Base-by-base conservation (phyloP, 2,797 vertebrate genomes). In the Tokudaia muenninki region DNA sequence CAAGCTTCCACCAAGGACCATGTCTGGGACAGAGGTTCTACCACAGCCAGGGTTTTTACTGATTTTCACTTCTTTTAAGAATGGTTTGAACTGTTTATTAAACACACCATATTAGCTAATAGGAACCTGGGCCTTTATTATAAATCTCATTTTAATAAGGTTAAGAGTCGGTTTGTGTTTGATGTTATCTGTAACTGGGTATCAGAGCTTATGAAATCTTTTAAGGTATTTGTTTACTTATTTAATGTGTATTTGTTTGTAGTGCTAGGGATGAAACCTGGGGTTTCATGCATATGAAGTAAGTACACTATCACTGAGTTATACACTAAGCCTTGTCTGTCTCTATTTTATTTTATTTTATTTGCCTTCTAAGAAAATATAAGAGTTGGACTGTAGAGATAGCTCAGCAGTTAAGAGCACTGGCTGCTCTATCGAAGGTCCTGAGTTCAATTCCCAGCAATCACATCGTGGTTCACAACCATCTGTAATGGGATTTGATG, bases 31-130 rank as follows among this genome's bases (percentile, higher is more conserved):
- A 4, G 11, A 75, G 22, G 4, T 26, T 11, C 22, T 77, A 77
- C 41, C 74, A 77, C 74, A 77, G 41, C 22, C 74, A 44, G 41
- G 5, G 41, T 77, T 12, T 77, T 12, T 12, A 44, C 41, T 93
- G 44, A 87, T 59, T 74, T 92, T 88, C 44, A 87, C 41, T 92
- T 5, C 7, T 52, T 92, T 94, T 80, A 84, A 92, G 72, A 14
- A 52, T 94, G 63, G 0, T 21, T 94, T 84, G 63, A 88, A 55
- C 44, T 77, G 12, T 91, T 90, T 94, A 34, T 81, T 77, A 77
- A 55, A 59, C 6, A 57, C 72, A 37, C 41, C 65, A 11, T 80
- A 75, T 65, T 72, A 95, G 86, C 83, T 92, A 88, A 91, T 19
- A 91, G 52, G 19, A 88, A 89, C 57, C 75, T 17, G 81, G 37